Conservation (phyloP, 2,113 vertebrate species). For the zebrafish (Danio rerio) region DNA sequence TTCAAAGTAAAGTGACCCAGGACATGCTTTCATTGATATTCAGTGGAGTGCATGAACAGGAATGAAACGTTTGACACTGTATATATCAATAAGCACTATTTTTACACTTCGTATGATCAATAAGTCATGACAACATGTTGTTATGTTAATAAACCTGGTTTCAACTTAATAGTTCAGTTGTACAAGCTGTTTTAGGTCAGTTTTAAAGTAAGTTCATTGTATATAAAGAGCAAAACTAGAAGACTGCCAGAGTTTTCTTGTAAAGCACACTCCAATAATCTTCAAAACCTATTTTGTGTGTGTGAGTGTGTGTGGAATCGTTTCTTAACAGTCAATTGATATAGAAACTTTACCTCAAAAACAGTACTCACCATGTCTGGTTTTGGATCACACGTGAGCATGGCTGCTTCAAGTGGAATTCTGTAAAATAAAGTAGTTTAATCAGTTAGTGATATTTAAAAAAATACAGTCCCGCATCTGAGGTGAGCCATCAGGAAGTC, state of each 20-base stretch:
- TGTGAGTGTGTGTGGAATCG: no score
- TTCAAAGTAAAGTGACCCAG: background rate
- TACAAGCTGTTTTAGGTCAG: no score
- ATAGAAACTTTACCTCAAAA: background rate
- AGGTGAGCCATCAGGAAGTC: background rate
- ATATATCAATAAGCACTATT: no score
- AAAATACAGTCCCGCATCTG: background rate
- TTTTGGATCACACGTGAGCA: constrained; percentile 98
- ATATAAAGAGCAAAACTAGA: no score
- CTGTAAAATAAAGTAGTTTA: constrained; percentile 54
- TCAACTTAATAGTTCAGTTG: no score
- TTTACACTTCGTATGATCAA: no score
- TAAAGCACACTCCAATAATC: no score
- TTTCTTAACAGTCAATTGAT: background rate
- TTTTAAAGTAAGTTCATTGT: no score
- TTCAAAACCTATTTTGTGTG: no score
- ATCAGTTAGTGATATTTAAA: constrained; percentile 3
- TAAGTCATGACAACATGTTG: no score
- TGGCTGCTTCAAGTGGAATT: constrained; percentile 78
- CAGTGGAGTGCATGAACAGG: background rate
- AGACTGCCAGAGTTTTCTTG: no score
- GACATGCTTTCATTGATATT: background rate
- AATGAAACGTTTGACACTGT: background rate
- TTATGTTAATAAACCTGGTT: no score
- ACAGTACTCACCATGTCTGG: constrained; percentile 90